Evolutionary conservation across 2,797 vertebrate species (phyloP).

Genomic region (Cynopterus sphinx): DNA sequence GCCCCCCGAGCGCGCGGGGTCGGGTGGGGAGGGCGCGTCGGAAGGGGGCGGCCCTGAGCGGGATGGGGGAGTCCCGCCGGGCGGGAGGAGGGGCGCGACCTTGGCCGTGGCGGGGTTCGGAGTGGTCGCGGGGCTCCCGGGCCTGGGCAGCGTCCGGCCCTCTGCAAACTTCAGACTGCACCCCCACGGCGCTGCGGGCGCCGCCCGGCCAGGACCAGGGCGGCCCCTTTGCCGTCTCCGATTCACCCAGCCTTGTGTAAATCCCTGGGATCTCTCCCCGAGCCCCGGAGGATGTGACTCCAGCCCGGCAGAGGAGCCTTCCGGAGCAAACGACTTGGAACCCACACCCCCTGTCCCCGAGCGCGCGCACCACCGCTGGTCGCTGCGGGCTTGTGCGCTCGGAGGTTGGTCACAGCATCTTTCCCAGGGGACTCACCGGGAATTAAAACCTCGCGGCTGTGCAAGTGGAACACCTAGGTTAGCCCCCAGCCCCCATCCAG

Average conservation of each 20-base stretch:
- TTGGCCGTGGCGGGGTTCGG: fast-evolving
- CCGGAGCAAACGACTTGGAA: slow-evolving; percentile 33
- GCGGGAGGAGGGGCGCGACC: neutral
- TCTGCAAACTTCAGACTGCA: slow-evolving; percentile 2
- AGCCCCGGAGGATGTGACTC: neutral
- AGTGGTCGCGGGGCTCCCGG: neutral
- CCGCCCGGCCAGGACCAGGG: neutral
- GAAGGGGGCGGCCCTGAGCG: neutral
- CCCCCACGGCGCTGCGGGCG: neutral
- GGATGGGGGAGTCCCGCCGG: neutral
- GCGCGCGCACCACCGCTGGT: neutral
- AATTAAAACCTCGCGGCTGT: neutral
- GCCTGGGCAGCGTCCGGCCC: neutral
- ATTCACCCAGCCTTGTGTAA: slow-evolving; percentile 41
- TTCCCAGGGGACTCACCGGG: neutral
- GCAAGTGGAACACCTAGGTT: neutral
- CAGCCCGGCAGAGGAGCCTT: neutral
- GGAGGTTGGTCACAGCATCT: neutral
- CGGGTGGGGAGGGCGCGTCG: no score
- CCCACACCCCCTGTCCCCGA: neutral
- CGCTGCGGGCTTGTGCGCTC: neutral
- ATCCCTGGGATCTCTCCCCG: neutral
- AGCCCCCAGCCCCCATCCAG: neutral
- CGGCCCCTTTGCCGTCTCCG: neutral
- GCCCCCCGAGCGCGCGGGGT: neutral